Conservation (phyloP, 2,113 vertebrate genomes). For the Oostethus manadensis region DNA sequence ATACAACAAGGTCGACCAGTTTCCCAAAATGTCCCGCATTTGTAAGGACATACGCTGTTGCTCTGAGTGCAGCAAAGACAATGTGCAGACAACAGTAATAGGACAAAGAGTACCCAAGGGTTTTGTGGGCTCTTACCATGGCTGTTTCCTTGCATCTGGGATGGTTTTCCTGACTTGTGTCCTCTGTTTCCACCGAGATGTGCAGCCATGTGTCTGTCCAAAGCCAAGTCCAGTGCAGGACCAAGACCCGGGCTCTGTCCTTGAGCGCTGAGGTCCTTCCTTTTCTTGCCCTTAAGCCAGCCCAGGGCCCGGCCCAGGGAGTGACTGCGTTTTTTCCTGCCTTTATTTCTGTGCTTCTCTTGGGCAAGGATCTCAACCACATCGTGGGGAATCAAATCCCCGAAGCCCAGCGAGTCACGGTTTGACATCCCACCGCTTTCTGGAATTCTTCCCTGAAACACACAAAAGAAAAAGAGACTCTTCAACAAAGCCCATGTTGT, state of each 20-base stretch:
- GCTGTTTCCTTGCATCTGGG: conserved; percentile 46
- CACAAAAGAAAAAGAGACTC: background rate
- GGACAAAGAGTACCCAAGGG: background rate
- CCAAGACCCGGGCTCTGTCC: conserved; percentile 52
- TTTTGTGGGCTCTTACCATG: conserved; percentile 41
- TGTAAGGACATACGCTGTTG: background rate
- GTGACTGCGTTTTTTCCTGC: conserved; percentile 68
- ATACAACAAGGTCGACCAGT: no score
- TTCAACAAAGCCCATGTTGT: background rate
- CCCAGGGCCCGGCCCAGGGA: conserved; percentile 56
- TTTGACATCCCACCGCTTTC: conserved; percentile 64
- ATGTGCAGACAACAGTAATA: background rate
- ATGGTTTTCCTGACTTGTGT: conserved; percentile 40
- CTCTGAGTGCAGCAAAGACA: background rate
- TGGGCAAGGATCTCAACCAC: conserved; percentile 72
- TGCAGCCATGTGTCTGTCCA: conserved; percentile 32
- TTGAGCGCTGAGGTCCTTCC: conserved; percentile 35
- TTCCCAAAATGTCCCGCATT: no score
- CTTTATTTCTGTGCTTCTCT: conserved; percentile 61
- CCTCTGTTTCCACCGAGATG: conserved; percentile 40
- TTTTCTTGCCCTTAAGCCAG: conserved; percentile 67
- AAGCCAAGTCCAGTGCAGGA: conserved; percentile 54
- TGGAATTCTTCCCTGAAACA: conserved; percentile 36
- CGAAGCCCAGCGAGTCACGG: conserved; percentile 66
- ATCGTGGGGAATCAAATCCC: conserved; percentile 75